Evolutionary conservation across 2,797 vertebrate genomes (phyloP).

Genomic region (Dendrocincla fuliginosa): DNA sequence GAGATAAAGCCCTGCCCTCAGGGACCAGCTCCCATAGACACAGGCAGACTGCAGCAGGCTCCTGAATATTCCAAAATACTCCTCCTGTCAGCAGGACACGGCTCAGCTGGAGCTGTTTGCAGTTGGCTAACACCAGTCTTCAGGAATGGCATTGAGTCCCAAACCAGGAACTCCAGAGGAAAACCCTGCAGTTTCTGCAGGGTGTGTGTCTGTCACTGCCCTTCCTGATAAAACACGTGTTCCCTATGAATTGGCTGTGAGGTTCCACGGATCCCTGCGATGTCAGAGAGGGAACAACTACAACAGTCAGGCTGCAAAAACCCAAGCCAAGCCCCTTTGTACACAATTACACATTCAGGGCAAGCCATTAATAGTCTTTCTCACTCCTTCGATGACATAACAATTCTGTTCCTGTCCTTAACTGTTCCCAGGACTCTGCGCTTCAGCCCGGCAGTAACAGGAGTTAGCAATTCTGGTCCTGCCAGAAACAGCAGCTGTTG

Average conservation of each 20-base stretch:
- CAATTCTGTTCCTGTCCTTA: not conserved
- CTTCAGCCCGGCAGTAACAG: not conserved
- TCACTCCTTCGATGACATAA: fast-evolving
- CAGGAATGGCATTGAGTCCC: not conserved
- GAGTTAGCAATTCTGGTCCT: not conserved
- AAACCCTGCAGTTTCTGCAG: not conserved
- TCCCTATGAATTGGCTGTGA: not conserved
- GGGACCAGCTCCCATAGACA: fast-evolving
- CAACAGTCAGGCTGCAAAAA: not conserved
- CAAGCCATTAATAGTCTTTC: not conserved
- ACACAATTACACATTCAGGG: not conserved
- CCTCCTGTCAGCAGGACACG: not conserved
- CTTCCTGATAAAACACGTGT: not conserved
- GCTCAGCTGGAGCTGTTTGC: not conserved
- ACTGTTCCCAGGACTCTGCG: fast-evolving
- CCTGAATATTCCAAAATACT: not conserved
- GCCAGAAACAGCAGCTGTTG: not conserved
- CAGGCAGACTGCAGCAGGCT: fast-evolving
- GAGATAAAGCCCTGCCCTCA: not conserved
- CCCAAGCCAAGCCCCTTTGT: not conserved
- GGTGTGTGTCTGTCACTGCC: not conserved
- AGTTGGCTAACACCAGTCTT: not conserved
- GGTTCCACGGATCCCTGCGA: fast-evolving
- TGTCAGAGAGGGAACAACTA: not conserved
- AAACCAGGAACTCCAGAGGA: not conserved